Evolutionary conservation across 1,140 invertebrate species (phyloP), one percentile per base, ranked within the genome.

Genomic region (Muscidifurax raptorellus): DNA sequence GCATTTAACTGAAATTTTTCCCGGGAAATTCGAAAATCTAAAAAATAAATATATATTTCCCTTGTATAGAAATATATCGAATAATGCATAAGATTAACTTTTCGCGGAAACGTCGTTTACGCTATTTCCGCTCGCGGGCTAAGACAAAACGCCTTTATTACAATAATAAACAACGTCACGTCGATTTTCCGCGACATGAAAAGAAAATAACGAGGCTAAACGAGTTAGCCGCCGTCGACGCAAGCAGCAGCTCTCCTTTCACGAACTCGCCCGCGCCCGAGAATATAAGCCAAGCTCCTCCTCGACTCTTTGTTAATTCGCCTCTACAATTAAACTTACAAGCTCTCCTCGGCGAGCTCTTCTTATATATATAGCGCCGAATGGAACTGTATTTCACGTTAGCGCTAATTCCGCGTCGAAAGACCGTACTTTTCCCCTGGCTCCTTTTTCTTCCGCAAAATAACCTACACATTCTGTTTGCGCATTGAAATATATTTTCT

Each of bases 291-390:
- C n/a, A 67, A 67, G 64, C 69, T 30, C 2, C 27, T 71, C 71
- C 25, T 32, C 32, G 72, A 32, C 77, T 77, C 59, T 52, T 79
- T 79, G 30, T 79, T 79, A 79, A 79, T 79, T 79, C 77, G 30
- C 32, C 30, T 32, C 59, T 67, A 67, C 77, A 79, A 79, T 67
- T 79, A 79, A 79, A 79, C 59, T 75, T 47, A 47, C 72, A 47
- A 72, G 18, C 30, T 32, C 71, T 28, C 32, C 71, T 28, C 32
- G 18, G n/a, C 22, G n/a, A n/a, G 36, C 32, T 13, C 72, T 75
- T 30, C 27, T 44, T 75, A n/a, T n/a, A n/a, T n/a, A n/a, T n/a
- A n/a, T n/a, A 18, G 72, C 40, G 22, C 40, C 40, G 47, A 77
- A 79, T 40, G 40, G 36, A n/a, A 71, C 25, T 18, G 67, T 80